Base-by-base conservation (phyloP, 2,888 invertebrate genomes). In the Eustalomyia histrio region DNA sequence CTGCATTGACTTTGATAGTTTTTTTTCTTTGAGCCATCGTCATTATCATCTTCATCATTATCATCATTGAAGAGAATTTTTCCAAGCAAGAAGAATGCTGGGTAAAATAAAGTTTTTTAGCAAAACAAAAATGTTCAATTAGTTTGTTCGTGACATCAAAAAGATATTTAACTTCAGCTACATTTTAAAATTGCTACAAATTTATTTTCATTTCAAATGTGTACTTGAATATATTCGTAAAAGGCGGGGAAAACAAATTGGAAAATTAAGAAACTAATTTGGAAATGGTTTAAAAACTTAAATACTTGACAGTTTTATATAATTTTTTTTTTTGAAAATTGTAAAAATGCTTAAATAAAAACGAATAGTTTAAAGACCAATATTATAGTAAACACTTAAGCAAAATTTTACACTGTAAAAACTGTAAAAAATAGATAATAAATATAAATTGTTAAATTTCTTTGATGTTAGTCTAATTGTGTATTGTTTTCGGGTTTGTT, bases 121-220 rank as follows among this genome's bases (percentile, higher is more conserved):
- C 14, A n/a, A 47, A 47, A 47, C 8, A 47, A n/a, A 47, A 47
- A 5, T 47, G 4, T 35, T 58, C 21, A 58, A 35, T 58, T 58
- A 35, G 60, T 60, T 60, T 60, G 60, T 39, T 35, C 60, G 14
- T 39, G 35, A 60, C 60, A 60, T 60, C 18, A 14, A 18, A 60
- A 39, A 16, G 8, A 33, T 58, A 47, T 47, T n/a, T 47, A 14
- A 14, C 14, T n/a, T 47, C 14, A 43, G 2, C 43, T 43, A 2
- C n/a, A 24, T 24, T 24, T 24, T 24, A 6, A 29, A 29, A 29
- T 29, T 29, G 43, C 43, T 47, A n/a, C 43, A n/a, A n/a, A 47
- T 47, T 47, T 47, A 47, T 47, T 14, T 47, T 47, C n/a, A 47
- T 47, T 47, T n/a, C 43, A 47, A 47, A 47, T 47, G 43, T n/a